A percentile compares a stretch with the other conserved stretches of the same genome.
Evolutionary conservation across 1,140 invertebrate genomes (phyloP).

Genomic region (Uloborus diversus): DNA sequence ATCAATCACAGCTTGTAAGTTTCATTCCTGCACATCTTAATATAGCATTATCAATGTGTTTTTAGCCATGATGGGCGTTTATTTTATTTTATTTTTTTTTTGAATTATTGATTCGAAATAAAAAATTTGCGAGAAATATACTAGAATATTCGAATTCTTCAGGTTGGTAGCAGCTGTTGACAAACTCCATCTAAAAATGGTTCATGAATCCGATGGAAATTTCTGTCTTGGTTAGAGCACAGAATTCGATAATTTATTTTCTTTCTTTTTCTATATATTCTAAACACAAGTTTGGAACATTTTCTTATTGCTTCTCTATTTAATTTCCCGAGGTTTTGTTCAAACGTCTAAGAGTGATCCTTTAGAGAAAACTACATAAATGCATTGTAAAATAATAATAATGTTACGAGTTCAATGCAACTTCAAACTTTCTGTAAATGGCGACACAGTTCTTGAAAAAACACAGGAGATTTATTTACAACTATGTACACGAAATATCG

Average conservation of each 20-base stretch:
- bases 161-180: slow-evolving; percentile 26
- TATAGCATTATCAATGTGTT: background rate
- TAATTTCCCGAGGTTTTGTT: background rate
- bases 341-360: no score
- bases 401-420: no score
- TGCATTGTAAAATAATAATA: no score
- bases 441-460: no score
- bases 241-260: background rate
- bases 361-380: no score
- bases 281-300: background rate
- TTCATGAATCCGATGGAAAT: slow-evolving; percentile 7
- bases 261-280: background rate
- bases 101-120: no score
- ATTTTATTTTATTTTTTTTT: no score
- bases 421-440: no score
- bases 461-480: no score
- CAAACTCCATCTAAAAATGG: slow-evolving; percentile 37
- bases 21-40: background rate
- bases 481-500: no score
- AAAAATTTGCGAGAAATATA: background rate
- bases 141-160: slow-evolving; percentile 16
- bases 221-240: slow-evolving; percentile 10
- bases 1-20: no score
- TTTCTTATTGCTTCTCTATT: background rate
- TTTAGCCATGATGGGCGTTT: no score